These are phyloP conservation scores for Lamellibrachia luymesi DNA, from an alignment of 1,140 invertebrate species.

Conservation along the genomic window DNA sequence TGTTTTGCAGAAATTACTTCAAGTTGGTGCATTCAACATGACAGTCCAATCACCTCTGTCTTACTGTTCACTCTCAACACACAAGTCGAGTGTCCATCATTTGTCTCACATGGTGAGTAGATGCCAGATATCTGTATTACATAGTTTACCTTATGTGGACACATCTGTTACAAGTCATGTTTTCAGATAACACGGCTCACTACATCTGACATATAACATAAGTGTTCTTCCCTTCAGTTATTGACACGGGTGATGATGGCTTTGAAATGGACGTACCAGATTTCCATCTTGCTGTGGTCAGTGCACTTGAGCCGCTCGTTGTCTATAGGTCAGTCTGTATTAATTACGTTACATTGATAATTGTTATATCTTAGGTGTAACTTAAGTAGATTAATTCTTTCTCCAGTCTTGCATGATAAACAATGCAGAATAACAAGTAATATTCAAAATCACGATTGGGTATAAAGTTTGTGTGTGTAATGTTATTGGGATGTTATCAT, in stretches of 20 bases:
- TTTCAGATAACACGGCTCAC: neutral
- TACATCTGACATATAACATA: neutral
- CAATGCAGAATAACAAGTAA: too few species aligned
- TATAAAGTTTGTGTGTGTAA: too few species aligned
- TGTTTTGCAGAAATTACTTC: slow-evolving; percentile 52
- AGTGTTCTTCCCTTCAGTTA: neutral
- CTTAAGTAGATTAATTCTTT: too few species aligned
- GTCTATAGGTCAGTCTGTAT: slow-evolving; percentile 51
- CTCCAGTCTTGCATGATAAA: too few species aligned
- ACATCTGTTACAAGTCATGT: neutral
- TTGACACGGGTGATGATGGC: slow-evolving; percentile 25
- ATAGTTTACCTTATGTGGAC: neutral
- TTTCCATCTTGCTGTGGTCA: slow-evolving; percentile 64
- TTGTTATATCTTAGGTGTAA: neutral
- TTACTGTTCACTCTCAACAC: slow-evolving; percentile 59
- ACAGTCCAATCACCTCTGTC: slow-evolving; percentile 64
- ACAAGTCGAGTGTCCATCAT: slow-evolving; percentile 21
- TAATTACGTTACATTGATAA: neutral
- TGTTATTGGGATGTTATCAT: too few species aligned
- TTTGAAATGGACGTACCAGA: slow-evolving; percentile 21
- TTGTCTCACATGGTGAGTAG: slow-evolving; percentile 10
- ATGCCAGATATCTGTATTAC: neutral
- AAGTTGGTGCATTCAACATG: slow-evolving; percentile 62
- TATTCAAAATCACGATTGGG: too few species aligned
- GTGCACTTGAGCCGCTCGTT: slow-evolving; percentile 62